Evolutionary conservation across 2,113 vertebrate species (phyloP), one percentile per base, ranked within the genome.

Genomic region (Balaeniceps rex): DNA sequence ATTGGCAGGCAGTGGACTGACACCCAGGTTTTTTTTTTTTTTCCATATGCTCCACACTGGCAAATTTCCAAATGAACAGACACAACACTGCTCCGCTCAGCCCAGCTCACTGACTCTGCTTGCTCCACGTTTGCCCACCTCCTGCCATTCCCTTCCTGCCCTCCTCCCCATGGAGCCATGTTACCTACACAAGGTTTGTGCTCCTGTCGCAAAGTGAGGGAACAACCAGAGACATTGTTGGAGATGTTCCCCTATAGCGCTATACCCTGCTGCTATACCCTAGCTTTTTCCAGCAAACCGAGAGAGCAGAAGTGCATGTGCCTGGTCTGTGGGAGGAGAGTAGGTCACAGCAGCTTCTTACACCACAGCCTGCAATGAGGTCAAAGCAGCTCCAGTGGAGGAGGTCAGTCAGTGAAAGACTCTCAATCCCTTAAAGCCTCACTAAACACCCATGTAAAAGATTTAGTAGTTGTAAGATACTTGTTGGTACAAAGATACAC

Each of bases 31-130:
- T 64, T n/a, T n/a, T n/a, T n/a, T n/a, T n/a, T n/a, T 55, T 91
- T 90, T 82, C 74, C 44, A 14, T 19, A 8, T 18, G 52, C 19
- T 75, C 61, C 3, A 3, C 4, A 0, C 2, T 0, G 0, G 26
- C 65, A 42, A 51, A 52, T 44, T 85, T 76, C 75, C 72, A 75
- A 38, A 25, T 5, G 7, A 78, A 40, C 29, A 76, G 52, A 34
- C 4, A 33, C 5, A 31, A 1, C 2, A 38, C 52, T 83, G 90
- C 49, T 64, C 36, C 52, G n/a, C 88, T 74, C n/a, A 78, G 55
- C 54, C 21, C 66, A 44, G 19, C 74, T 68, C 31, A 11, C 29
- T 47, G 66, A 28, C 26, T 51, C 33, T 38, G 42, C 44, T 47
- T 36, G 28, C 36, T 26, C 64, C 58, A 58, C n/a, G 29, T 81